A percentile compares a stretch with the other conserved stretches of the same genome.
These are phyloP conservation scores for Heliconius ismenius DNA, from an alignment of 2,888 invertebrate genomes.

Conservation along the genomic window DNA sequence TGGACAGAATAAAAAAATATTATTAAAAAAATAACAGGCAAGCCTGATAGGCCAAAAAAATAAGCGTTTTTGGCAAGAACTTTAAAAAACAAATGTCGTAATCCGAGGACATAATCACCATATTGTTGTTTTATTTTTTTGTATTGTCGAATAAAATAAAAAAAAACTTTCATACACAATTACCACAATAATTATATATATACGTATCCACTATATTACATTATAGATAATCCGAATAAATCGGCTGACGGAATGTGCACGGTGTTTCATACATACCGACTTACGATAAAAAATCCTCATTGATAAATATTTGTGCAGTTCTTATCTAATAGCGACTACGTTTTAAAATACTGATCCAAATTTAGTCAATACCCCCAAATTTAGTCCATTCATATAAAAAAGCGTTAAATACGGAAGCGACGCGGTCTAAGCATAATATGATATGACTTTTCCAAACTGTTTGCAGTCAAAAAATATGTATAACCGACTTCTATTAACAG, in stretches of 20 bases:
- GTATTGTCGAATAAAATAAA: neutral
- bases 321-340: constrained; percentile 54
- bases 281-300: constrained; percentile 39
- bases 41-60: constrained; percentile 17
- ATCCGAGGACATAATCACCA: neutral
- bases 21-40: constrained; percentile 19
- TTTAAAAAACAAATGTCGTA: neutral
- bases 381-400: constrained; percentile 44
- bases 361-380: constrained; percentile 23
- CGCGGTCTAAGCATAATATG: constrained; percentile 59
- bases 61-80: constrained; percentile 36
- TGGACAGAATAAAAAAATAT: neutral
- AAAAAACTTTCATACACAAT: constrained; percentile 5
- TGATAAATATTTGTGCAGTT: constrained; percentile 59
- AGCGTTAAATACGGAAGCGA: constrained; percentile 59
- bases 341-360: constrained; percentile 58
- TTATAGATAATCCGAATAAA: constrained; percentile 51
- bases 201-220: constrained; percentile 55
- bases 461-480: constrained; percentile 50
- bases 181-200: constrained; percentile 24
- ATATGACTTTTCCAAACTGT: constrained; percentile 60
- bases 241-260: constrained; percentile 78
- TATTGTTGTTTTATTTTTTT: neutral
- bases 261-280: constrained; percentile 30
- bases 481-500: constrained; percentile 43